Conservation (phyloP, 37 sponge, comb jelly and placozoan genomes). For the Amphimedon queenslandica region DNA sequence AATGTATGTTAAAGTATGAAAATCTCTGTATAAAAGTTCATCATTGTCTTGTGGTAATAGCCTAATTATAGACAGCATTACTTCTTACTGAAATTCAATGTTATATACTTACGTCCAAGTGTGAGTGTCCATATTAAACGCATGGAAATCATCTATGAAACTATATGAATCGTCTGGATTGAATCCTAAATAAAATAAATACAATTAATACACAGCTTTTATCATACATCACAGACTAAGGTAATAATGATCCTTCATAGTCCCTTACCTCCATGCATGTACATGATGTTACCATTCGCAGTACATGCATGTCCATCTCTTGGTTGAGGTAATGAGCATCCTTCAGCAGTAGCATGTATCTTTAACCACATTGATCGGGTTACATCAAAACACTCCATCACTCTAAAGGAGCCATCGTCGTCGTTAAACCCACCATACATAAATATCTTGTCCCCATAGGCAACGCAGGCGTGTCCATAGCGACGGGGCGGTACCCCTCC, state of each 20-base stretch:
- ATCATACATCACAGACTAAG: too few species aligned
- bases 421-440: conserved; percentile 85
- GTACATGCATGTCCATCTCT: conserved; percentile 68
- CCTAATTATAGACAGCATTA: background rate
- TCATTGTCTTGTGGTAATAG: conserved; percentile 14
- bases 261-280: conserved; percentile 63
- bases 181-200: too few species aligned
- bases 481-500: conserved; percentile 39
- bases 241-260: background rate
- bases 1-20: conserved; percentile 53
- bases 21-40: conserved; percentile 57
- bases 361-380: conserved; percentile 45
- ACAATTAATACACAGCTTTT: too few species aligned
- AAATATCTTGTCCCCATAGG: conserved; percentile 47
- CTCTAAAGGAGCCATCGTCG: conserved; percentile 58
- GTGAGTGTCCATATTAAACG: conserved; percentile 48
- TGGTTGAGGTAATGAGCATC: conserved; percentile 11
- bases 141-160: conserved; percentile 43
- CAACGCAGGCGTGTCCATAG: conserved; percentile 71
- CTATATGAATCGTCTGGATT: background rate
- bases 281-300: conserved; percentile 23
- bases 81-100: background rate
- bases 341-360: background rate
- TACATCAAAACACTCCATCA: conserved; percentile 61
- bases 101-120: conserved; percentile 29